Conservation (phyloP, 2,797 vertebrate species). For the Bucorvus abyssinicus region DNA sequence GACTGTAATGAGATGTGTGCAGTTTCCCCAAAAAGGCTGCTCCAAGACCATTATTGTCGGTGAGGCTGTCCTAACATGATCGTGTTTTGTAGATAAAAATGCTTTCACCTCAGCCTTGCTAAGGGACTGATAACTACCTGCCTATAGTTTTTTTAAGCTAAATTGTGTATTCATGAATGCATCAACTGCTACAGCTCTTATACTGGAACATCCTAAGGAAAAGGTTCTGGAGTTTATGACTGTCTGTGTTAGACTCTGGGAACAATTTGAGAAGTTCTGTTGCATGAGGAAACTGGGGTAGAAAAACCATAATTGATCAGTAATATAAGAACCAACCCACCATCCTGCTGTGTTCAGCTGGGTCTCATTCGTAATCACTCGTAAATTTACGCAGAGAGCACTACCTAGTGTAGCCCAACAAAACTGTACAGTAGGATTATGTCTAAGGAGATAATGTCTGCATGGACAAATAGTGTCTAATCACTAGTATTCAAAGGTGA, state of each 20-base stretch:
- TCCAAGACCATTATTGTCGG: not conserved
- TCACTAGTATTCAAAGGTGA: not conserved
- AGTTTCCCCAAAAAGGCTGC: not conserved
- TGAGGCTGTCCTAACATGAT: not conserved
- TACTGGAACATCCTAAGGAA: not conserved
- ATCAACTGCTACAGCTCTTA: not conserved
- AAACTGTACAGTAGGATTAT: not conserved
- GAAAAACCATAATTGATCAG: not conserved
- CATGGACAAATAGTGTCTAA: not conserved
- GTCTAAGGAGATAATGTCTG: not conserved
- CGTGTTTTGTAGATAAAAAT: not conserved
- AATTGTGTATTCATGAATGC: not conserved
- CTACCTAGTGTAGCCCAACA: not conserved
- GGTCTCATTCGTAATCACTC: not conserved
- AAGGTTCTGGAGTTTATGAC: not conserved
- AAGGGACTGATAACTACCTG: not conserved
- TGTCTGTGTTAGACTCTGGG: not conserved
- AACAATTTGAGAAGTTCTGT: not conserved
- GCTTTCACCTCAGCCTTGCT: not conserved
- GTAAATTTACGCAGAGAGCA: not conserved
- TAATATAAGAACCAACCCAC: not conserved
- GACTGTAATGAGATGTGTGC: not conserved
- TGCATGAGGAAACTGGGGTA: not conserved
- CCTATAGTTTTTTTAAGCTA: not conserved
- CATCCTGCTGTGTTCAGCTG: not conserved